Base-by-base conservation (phyloP, 2,888 invertebrate species). In the Eledona agricola region DNA sequence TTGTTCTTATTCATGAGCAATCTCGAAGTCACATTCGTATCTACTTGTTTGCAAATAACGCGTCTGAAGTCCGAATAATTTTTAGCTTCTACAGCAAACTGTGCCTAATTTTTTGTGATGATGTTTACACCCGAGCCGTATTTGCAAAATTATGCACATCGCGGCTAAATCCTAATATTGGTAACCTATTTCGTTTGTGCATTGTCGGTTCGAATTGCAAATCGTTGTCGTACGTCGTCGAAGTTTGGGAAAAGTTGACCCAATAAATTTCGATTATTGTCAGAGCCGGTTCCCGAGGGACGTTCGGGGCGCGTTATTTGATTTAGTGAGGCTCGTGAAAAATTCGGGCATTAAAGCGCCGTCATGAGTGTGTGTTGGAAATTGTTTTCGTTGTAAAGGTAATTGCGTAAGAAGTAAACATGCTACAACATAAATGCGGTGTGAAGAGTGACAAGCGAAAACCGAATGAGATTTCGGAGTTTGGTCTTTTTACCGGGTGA, bases 391-490 rank as follows among this genome's bases (percentile, higher is more conserved):
- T 12, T 28, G 46, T 12, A 40, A 51, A 55, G 51, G 35, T 55
- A 55, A 55, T 55, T 55, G 55, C 26, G 47, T 29, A 51, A 55
- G 55, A 55, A 55, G 49, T 31, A 51, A 55, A 55, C 55, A 55
- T 17, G 46, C 32, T 46, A 51, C 51, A 46, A 55, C 56, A 50
- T 53, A 53, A 57, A 57, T 57, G 26, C 45, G 45, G 45, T 50
- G 53, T 53, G 56, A 57, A 59, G 63, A 63, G 57, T 63, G 63
- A 63, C 63, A 58, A 58, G 63, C 59, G 55, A 52, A 60, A 63
- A 63, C 58, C 62, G 65, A 65, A 66, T 66, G 64, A 65, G 65
- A 66, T 64, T 66, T 63, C 40, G 53, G 57, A 29, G 53, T 58
- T 59, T 58, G 52, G 62, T 57, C 58, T 62, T 62, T 55, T 60